phyloP scores from a whole-genome alignment of 2,113 vertebrate species.

The Daubentonia madagascariensis region DNA sequence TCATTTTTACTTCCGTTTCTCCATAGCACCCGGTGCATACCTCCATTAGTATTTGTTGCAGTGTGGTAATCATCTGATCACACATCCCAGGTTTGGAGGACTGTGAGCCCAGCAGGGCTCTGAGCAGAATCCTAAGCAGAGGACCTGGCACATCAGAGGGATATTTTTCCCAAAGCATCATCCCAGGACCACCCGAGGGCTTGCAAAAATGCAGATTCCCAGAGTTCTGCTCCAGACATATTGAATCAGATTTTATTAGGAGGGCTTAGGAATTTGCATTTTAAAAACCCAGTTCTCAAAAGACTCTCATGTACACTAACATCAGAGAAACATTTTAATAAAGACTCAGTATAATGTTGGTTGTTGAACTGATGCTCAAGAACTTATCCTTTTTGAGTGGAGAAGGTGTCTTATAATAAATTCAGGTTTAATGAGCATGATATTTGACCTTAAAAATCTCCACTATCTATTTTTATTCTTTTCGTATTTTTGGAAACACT shows the following conservation, averaged over 20 bases:
- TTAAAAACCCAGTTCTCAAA: background rate
- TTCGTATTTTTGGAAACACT: constrained; percentile 42
- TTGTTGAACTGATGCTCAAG: background rate
- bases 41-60: background rate
- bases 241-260: background rate
- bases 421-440: background rate
- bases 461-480: background rate
- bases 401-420: background rate
- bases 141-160: background rate
- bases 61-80: background rate
- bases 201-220: background rate
- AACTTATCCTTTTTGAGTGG: background rate
- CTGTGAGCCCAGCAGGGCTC: background rate
- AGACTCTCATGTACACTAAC: background rate
- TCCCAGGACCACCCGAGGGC: background rate
- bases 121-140: background rate
- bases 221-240: background rate
- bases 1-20: background rate
- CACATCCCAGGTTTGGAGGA: background rate
- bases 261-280: background rate
- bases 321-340: background rate
- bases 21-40: too few species aligned
- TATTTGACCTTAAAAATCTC: constrained; percentile 20
- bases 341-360: background rate
- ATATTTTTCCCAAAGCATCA: background rate